Conservation (phyloP, 2,888 invertebrate genomes). For the Dasysyrphus tricinctus region DNA sequence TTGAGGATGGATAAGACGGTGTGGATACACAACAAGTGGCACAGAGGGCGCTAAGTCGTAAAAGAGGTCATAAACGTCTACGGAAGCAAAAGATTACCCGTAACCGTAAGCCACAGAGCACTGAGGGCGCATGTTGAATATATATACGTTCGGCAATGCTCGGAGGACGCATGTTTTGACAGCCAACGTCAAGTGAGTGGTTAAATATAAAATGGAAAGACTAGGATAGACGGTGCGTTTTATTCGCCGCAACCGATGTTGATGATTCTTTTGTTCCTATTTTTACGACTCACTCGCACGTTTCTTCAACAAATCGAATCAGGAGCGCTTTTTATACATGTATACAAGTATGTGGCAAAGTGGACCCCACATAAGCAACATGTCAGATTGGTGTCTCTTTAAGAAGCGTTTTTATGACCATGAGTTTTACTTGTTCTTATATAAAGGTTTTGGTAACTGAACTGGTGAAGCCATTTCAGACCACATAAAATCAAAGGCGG, state of each 20-base stretch:
- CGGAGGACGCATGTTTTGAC: constrained; percentile 60
- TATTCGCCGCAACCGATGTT: constrained; percentile 9
- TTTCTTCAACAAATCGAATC: constrained; percentile 54
- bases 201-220: constrained; percentile 22
- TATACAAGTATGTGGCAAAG: neutral
- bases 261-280: constrained; percentile 38
- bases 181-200: constrained; percentile 66
- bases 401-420: constrained; percentile 64
- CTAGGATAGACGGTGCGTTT: constrained; percentile 29
- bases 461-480: constrained; percentile 38
- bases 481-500: constrained; percentile 70
- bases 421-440: constrained; percentile 22
- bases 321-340: constrained; percentile 22
- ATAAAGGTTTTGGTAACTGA: neutral
- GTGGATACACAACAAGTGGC: constrained; percentile 66
- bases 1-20: constrained; percentile 40
- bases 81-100: constrained; percentile 68
- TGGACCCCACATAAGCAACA: constrained; percentile 45
- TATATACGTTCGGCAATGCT: constrained; percentile 5
- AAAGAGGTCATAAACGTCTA: constrained; percentile 80
- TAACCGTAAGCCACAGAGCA: constrained; percentile 56
- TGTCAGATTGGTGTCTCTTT: constrained; percentile 57
- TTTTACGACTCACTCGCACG: constrained; percentile 63
- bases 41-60: constrained; percentile 83
- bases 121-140: constrained; percentile 54